Evolutionary conservation across 2,797 vertebrate genomes (phyloP).

Genomic region (Clarias platycephalus): DNA sequence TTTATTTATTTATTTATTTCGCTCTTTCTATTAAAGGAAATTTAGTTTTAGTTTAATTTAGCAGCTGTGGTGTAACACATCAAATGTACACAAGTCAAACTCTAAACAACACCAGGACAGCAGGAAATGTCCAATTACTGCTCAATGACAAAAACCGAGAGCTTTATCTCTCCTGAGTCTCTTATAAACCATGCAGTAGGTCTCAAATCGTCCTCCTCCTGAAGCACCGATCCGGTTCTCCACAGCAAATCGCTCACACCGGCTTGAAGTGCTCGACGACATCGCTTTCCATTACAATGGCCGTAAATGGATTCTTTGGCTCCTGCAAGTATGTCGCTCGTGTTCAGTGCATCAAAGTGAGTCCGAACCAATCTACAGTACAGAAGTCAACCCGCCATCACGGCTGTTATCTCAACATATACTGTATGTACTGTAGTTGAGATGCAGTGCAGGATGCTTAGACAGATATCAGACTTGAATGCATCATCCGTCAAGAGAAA

Average conservation of each 20-base stretch:
- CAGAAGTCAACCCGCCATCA: neutral
- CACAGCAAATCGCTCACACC: neutral
- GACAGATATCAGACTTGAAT: neutral
- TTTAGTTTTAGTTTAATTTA: too few species aligned
- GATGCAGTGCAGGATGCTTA: neutral
- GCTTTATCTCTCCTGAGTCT: neutral
- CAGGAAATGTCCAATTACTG: neutral
- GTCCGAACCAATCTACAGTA: neutral
- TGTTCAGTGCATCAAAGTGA: neutral
- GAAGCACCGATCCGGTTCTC: neutral
- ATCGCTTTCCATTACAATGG: neutral
- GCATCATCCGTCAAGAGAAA: neutral
- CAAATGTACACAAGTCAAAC: neutral
- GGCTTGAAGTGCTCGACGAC: too few species aligned
- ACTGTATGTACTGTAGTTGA: too few species aligned
- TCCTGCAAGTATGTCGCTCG: neutral
- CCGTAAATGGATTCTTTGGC: neutral
- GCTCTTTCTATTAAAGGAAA: neutral
- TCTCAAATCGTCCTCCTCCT: neutral
- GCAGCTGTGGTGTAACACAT: neutral
- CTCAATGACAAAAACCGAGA: neutral
- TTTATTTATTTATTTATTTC: neutral
- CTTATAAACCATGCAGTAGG: neutral
- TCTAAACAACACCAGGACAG: neutral
- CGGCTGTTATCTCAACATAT: neutral